Evolutionary conservation across 2,113 vertebrate genomes (phyloP).

Genomic region (Haplotaxodon microlepis): DNA sequence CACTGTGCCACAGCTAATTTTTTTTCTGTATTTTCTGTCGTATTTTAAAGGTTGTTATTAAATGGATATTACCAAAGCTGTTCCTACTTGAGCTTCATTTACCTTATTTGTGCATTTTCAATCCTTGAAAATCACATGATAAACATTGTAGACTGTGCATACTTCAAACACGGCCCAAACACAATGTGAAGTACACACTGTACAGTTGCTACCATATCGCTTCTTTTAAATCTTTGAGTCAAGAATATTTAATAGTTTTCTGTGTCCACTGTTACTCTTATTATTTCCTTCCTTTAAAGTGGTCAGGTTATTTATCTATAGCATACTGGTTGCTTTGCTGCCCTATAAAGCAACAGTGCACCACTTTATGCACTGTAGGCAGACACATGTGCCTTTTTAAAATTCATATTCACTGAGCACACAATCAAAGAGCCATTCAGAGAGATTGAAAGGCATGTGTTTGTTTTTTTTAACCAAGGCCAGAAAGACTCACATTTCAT

Average conservation of each 20-base stretch:
- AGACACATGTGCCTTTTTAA: constrained; percentile 18
- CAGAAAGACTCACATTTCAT: constrained; percentile 24
- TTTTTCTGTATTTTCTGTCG: not conserved
- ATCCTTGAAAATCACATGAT: not conserved
- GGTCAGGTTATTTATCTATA: not conserved
- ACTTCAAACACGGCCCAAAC: not conserved
- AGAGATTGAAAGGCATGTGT: not conserved
- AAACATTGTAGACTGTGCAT: not conserved
- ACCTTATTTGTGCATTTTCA: not conserved
- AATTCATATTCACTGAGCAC: constrained; percentile 40
- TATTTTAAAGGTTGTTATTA: not conserved
- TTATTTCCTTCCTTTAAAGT: not conserved
- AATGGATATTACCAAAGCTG: not conserved
- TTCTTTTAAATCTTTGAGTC: not conserved
- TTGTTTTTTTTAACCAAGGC: not conserved
- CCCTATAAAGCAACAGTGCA: not conserved
- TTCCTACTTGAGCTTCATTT: not conserved
- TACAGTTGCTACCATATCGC: not conserved
- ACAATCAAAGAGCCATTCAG: constrained; percentile 36
- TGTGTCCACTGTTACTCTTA: not conserved
- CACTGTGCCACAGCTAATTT: not conserved
- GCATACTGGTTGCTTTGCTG: not conserved
- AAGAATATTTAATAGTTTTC: not conserved
- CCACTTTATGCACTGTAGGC: not conserved
- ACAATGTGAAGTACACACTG: not conserved